Conservation (phyloP, 2,888 invertebrate genomes). For the Hirtodrosophila alboralis region DNA sequence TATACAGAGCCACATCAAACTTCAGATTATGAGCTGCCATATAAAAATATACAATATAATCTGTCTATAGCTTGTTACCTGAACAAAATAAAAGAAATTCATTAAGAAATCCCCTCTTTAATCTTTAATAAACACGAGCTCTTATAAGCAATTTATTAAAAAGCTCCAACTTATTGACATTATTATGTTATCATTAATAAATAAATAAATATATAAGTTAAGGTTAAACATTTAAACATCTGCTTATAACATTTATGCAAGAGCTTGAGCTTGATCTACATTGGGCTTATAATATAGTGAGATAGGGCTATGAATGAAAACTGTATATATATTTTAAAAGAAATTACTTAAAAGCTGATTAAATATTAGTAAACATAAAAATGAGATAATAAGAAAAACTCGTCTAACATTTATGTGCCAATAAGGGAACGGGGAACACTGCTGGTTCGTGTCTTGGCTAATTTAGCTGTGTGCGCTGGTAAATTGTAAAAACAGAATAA, state of each 20-base stretch:
- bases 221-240: conserved; percentile 26
- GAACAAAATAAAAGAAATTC: too few species aligned
- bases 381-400: too few species aligned
- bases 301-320: conserved; percentile 3
- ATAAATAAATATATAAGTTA: conserved; percentile 1
- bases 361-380: too few species aligned
- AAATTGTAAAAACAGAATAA: too few species aligned
- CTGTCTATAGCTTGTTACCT: too few species aligned
- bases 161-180: conserved; percentile 9
- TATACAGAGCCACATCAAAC: too few species aligned
- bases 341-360: too few species aligned
- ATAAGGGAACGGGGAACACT: not conserved
- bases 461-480: too few species aligned
- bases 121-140: conserved; percentile 16
- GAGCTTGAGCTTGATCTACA: conserved; percentile 14
- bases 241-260: conserved; percentile 15
- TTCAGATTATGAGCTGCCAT: too few species aligned
- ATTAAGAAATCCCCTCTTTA: conserved; percentile 36
- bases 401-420: too few species aligned
- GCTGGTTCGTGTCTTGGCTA: conserved; percentile 19
- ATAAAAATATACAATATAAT: too few species aligned
- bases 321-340: too few species aligned
- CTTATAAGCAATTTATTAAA: conserved; percentile 22
- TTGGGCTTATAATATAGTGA: not conserved
- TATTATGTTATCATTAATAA: conserved; percentile 14